Percentiles rank a stretch among this genome's conserved stretches.
Evolutionary conservation across 2,888 invertebrate genomes (phyloP).

Genomic region (Sicus ferrugineus): DNA sequence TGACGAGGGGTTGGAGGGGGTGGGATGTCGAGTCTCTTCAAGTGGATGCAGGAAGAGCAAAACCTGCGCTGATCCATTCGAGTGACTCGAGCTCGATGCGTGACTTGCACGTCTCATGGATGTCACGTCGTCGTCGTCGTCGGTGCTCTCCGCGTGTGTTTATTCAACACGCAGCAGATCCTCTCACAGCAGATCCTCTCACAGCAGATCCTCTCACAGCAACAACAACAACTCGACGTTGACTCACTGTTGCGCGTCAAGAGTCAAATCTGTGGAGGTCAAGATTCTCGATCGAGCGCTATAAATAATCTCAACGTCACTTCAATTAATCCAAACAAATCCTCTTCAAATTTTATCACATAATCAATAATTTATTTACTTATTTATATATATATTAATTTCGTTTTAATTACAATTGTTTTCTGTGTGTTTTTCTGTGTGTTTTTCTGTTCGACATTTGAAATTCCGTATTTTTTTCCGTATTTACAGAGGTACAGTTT

Average conservation of each 20-base stretch:
- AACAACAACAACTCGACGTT: background rate
- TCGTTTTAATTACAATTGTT: conserved; percentile 6
- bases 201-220: background rate
- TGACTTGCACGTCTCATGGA: too few relatives aligned
- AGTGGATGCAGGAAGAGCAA: background rate
- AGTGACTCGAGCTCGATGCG: background rate
- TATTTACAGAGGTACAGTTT: conserved; percentile 33
- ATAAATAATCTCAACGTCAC: background rate
- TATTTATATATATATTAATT: conserved; percentile 3
- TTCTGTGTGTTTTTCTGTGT: conserved; percentile 9
- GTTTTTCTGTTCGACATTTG: conserved; percentile 1
- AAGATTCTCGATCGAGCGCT: background rate
- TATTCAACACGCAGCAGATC: too few relatives aligned
- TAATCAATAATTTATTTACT: conserved; percentile 29
- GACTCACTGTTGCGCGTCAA: background rate
- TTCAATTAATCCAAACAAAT: background rate
- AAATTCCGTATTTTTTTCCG: conserved; percentile 12
- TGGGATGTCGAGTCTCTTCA: background rate
- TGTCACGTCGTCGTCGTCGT: too few relatives aligned
- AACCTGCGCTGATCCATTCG: background rate
- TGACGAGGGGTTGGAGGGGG: background rate
- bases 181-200: background rate
- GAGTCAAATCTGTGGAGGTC: background rate
- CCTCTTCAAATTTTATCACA: conserved; percentile 24
- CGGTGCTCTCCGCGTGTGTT: too few relatives aligned